Conservation (phyloP, 2,888 invertebrate genomes). For the Tubulanus polymorphus region DNA sequence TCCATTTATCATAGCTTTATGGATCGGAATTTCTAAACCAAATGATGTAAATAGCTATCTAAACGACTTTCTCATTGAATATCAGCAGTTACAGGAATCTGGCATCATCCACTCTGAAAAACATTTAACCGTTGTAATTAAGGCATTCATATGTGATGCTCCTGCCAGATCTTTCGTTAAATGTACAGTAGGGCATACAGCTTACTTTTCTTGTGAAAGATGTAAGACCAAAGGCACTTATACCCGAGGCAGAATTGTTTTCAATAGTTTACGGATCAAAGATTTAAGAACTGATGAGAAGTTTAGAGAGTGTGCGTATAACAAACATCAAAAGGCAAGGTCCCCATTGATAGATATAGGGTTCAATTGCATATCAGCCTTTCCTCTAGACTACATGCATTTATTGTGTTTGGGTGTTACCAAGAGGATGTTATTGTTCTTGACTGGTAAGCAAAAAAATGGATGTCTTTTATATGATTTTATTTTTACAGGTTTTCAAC, state of each 20-base stretch:
- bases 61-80: slow-evolving; percentile 8
- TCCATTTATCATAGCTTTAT: slow-evolving; percentile 13
- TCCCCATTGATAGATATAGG: slow-evolving; percentile 15
- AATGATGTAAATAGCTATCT: slow-evolving; percentile 9
- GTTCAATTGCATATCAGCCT: slow-evolving; percentile 10
- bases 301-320: slow-evolving; percentile 3
- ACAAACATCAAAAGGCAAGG: slow-evolving; percentile 10
- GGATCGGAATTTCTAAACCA: slow-evolving; percentile 12
- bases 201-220: slow-evolving; percentile 13
- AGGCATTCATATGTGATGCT: slow-evolving; percentile 21
- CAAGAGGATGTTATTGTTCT: slow-evolving; percentile 30
- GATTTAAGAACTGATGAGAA: slow-evolving; percentile 1
- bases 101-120: too few species aligned
- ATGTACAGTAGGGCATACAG: slow-evolving; percentile 12
- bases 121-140: too few species aligned
- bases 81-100: too few species aligned
- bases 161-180: slow-evolving; percentile 18
- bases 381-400: slow-evolving; percentile 31
- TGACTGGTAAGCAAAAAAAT: slow-evolving; percentile 21
- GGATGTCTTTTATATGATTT: too few species aligned
- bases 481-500: too few species aligned
- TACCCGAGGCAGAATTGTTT: too few species aligned
- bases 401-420: slow-evolving; percentile 37
- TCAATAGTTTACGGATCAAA: neutral
- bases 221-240: too few species aligned